Evolutionary conservation across 2,797 vertebrate species (phyloP).

Genomic region (Lacerta viridis): DNA sequence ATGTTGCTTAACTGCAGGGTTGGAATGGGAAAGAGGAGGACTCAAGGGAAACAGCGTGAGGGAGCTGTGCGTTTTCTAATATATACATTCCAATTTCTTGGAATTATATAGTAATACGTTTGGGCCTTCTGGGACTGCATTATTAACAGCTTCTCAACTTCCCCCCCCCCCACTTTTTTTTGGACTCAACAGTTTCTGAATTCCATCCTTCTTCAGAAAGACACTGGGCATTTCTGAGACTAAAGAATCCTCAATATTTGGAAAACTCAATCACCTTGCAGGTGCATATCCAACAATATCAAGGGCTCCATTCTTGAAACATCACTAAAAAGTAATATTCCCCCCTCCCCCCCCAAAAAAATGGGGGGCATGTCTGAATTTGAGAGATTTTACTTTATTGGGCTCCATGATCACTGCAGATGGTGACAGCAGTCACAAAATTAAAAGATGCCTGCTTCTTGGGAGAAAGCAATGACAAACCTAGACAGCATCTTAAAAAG

Average conservation of each 20-base stretch:
- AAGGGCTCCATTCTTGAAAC: not conserved
- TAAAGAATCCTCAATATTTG: not conserved
- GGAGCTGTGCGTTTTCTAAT: not conserved
- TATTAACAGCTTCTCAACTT: constrained; percentile 17
- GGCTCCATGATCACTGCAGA: no score
- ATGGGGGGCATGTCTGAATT: not conserved
- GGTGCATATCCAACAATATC: not conserved
- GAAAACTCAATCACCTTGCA: not conserved
- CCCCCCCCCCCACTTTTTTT: not conserved
- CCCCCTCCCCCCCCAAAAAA: no score
- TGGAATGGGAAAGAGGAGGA: not conserved
- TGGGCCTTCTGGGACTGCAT: not conserved
- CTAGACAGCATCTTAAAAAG: no score
- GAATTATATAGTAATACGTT: not conserved
- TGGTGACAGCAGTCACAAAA: no score
- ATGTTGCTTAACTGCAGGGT: constrained; percentile 28
- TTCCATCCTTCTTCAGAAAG: not conserved
- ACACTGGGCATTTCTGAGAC: not conserved
- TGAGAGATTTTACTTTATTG: no score
- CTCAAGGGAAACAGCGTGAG: not conserved
- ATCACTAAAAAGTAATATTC: not conserved
- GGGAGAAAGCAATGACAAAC: no score
- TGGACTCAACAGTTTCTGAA: constrained; percentile 6
- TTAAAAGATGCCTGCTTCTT: no score
- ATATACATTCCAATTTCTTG: not conserved